Conservation (phyloP, 1,140 invertebrate species). For the Drosophila ambigua region DNA sequence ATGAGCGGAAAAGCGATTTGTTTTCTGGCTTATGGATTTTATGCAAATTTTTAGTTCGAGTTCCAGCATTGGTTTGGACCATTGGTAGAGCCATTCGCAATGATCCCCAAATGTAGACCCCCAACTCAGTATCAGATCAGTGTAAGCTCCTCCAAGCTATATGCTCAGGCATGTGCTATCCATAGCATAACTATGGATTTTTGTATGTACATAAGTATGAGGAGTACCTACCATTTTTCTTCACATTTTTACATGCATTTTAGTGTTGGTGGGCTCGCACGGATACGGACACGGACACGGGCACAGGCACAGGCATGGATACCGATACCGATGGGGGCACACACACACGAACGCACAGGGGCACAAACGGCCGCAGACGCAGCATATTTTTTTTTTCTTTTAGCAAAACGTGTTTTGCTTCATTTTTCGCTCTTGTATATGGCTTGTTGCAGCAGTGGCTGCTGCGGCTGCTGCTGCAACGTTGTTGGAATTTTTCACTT, state of each 20-base stretch:
- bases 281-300: slow-evolving; percentile 53
- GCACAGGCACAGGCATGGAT: slow-evolving; percentile 35
- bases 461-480: slow-evolving; percentile 49
- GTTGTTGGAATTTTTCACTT: slow-evolving; percentile 81
- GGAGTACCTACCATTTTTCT: slow-evolving; percentile 66
- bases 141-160: neutral
- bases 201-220: slow-evolving; percentile 10
- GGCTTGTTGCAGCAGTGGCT: slow-evolving; percentile 45
- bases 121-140: neutral
- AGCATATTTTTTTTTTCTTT: slow-evolving; percentile 64
- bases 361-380: slow-evolving; percentile 38
- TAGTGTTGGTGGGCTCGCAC: slow-evolving; percentile 53
- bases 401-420: slow-evolving; percentile 79
- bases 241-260: slow-evolving; percentile 66
- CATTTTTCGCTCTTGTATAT: slow-evolving; percentile 76
- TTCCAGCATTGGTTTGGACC: no score
- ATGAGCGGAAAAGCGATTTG: slow-evolving; percentile 37
- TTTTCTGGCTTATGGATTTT: slow-evolving; percentile 27
- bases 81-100: no score
- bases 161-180: no score
- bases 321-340: slow-evolving; percentile 37
- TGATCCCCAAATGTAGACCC: neutral
- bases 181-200: slow-evolving; percentile 15
- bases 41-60: slow-evolving; percentile 20
- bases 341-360: slow-evolving; percentile 44